These are phyloP conservation scores for Pristionchus fissidentatus DNA, from an alignment of 2,888 invertebrate genomes.

Conservation along the genomic window DNA sequence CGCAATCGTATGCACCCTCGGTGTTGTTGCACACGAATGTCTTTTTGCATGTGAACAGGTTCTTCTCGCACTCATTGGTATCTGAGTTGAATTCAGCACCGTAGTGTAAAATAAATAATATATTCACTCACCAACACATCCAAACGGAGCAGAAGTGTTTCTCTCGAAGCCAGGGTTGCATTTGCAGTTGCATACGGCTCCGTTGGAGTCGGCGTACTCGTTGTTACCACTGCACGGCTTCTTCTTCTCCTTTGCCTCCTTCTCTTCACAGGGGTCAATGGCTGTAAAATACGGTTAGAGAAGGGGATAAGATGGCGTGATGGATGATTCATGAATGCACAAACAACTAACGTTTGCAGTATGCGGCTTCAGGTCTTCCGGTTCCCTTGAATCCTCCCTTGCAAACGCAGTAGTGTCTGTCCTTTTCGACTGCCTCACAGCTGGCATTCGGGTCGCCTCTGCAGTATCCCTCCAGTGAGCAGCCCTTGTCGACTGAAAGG, in stretches of 20 bases:
- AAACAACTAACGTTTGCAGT: slow-evolving; percentile 12
- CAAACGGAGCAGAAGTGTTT: neutral
- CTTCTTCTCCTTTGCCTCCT: slow-evolving; percentile 11
- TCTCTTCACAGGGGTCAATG: slow-evolving; percentile 34
- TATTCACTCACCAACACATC: neutral
- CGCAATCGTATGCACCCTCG: slow-evolving; percentile 93
- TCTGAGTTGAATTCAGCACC: slow-evolving; percentile 78
- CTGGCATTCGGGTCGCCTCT: slow-evolving; percentile 17
- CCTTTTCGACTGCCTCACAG: neutral
- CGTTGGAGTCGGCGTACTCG: neutral
- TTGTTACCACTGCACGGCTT: slow-evolving; percentile 12
- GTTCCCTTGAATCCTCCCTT: slow-evolving; percentile 23
- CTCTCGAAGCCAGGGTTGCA: slow-evolving; percentile 19
- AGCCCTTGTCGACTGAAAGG: slow-evolving; percentile 14
- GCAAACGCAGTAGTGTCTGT: slow-evolving; percentile 34
- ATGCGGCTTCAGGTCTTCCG: neutral
- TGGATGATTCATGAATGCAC: neutral
- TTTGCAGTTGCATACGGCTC: slow-evolving; percentile 23
- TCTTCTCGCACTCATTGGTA: slow-evolving; percentile 85
- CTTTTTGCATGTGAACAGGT: slow-evolving; percentile 82
- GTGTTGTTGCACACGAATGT: slow-evolving; percentile 93
- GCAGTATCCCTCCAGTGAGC: slow-evolving; percentile 20
- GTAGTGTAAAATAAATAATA: neutral
- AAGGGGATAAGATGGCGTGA: neutral
- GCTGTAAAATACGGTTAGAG: neutral